A percentile compares a stretch with the other conserved stretches of the same genome.
These are phyloP conservation scores for Gopherus flavomarginatus DNA, from an alignment of 2,113 vertebrate genomes.

Conservation along the genomic window DNA sequence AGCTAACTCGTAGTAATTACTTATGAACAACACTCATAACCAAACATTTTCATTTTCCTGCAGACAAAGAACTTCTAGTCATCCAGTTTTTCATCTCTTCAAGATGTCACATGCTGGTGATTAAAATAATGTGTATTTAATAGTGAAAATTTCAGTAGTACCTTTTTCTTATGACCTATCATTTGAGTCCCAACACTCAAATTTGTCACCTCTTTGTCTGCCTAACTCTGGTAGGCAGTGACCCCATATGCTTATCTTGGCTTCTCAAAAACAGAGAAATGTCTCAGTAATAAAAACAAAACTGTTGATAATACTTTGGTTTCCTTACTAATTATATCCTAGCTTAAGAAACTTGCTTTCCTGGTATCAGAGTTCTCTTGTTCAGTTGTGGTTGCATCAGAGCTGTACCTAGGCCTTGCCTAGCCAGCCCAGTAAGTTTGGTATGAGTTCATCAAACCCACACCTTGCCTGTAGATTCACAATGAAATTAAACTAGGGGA, in stretches of 20 bases:
- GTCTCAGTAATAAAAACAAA: neutral
- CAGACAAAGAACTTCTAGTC: neutral
- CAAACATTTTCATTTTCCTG: neutral
- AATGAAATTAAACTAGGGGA: neutral
- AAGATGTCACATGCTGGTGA: neutral
- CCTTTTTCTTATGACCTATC: neutral
- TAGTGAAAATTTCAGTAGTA: neutral
- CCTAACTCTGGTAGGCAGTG: neutral
- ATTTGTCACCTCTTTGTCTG: neutral
- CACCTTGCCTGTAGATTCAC: neutral
- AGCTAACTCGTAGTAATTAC: neutral
- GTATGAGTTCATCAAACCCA: neutral
- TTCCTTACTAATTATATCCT: neutral
- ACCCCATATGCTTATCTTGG: neutral
- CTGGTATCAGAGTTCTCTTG: neutral
- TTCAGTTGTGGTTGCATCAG: neutral
- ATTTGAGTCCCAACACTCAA: neutral
- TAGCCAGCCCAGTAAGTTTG: neutral
- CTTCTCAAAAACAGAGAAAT: neutral
- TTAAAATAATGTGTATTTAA: neutral
- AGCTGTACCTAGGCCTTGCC: neutral
- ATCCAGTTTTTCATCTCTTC: neutral
- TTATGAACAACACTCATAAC: neutral
- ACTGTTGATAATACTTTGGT: accelerated
- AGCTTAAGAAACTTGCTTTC: neutral